Percentiles rank a stretch among this genome's conserved stretches.
Conservation (phyloP, 92 coral and sea anemone genomes). For the Phenganax stokvisi region DNA sequence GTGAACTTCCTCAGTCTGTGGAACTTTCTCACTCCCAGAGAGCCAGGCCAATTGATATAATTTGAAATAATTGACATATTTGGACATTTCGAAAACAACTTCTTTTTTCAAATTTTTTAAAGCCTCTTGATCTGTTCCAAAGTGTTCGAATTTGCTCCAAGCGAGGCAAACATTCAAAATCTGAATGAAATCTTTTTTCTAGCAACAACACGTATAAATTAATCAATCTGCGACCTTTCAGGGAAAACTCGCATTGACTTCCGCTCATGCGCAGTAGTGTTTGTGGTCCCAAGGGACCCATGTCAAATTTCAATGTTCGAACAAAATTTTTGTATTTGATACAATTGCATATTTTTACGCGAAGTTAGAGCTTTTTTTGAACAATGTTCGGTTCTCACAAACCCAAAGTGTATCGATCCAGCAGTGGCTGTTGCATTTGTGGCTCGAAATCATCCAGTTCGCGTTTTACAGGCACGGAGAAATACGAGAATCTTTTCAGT, state of each 20-base stretch:
- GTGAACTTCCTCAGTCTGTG: no score
- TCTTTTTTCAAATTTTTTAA: no score
- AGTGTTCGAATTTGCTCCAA: no score
- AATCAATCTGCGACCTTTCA: background rate
- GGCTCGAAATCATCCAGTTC: conserved; percentile 99
- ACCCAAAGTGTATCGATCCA: conserved; percentile 82
- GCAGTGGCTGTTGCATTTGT: conserved; percentile 96
- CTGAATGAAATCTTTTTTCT: no score
- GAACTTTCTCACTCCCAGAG: no score
- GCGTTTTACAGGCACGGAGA: conserved; percentile 84
- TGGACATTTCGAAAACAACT: no score
- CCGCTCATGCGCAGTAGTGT: conserved; percentile 34
- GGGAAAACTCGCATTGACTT: conserved; percentile 40
- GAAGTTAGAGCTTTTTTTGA: background rate
- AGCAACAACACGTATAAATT: no score
- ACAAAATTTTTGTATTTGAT: background rate
- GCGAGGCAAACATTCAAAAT: no score
- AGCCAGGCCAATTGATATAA: no score
- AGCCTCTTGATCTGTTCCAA: no score
- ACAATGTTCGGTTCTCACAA: conserved; percentile 87
- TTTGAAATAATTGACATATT: no score
- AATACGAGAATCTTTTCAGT: conserved; percentile 76
- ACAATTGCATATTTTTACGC: background rate
- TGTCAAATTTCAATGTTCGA: conserved; percentile 2
- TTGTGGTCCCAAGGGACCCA: conserved; percentile 6